Base-by-base conservation (phyloP, 1,140 invertebrate species). In the Lucilia cuprina region DNA sequence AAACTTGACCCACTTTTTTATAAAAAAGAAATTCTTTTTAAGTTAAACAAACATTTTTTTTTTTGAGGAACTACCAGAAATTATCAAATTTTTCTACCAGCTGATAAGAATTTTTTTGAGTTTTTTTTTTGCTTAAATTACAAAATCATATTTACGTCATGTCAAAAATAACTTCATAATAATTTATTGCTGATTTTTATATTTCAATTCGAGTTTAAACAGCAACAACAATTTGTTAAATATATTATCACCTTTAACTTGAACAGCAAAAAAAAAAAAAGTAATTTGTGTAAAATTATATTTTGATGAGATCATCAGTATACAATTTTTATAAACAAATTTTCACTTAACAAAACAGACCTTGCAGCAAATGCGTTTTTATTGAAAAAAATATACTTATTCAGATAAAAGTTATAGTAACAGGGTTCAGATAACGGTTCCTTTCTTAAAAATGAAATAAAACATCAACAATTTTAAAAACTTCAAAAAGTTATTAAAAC, bases 301-400 rank as follows among this genome's bases (percentile, higher is more conserved):
- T 55, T 77, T 77, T 17, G 34, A 77, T 77, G 74, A 77, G 74
- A 77, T 77, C 74, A 77, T 77, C 74, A 77, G 35, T n/a, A 74
- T 55, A 55, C 49, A 55, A 55, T 55, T 77, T 77, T 77, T 77
- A 30, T 30, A 35, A 55, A 13, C 74, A 34, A 78, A 10, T 74
- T 77, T 77, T 77, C 74, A 77, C 34, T 77, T n/a, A 55, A 13
- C 74, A 34, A 78, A 10, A 21, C n/a, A 49, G 77, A 80, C 77
- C 77, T 80, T 80, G 77, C 77, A 80, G 14, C 41, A 21, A 80
- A 13, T 80, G 77, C 77, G 47, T 49, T 50, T 80, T 41, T 41
- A 30, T 30, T 30, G 25, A 30, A 30, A 30, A 30, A 30, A 30
- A 30, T 2, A 30, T 3, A 41, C 1, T 3, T 5, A 41, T 41